Evolutionary conservation across 2,113 vertebrate species (phyloP).

Genomic region (Sorex araneus): DNA sequence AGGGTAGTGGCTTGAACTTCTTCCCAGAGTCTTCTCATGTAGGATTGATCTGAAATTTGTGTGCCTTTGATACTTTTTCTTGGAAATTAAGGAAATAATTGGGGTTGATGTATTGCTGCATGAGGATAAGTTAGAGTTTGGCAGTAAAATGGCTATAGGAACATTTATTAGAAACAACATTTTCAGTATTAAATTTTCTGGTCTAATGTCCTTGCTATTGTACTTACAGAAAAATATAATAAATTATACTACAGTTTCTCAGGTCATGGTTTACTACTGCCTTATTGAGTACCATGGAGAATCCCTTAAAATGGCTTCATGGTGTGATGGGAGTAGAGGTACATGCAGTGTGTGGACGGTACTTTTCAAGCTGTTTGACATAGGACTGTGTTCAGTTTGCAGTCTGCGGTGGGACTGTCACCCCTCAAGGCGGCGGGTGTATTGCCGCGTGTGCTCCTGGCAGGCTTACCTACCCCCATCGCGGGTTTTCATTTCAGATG

Average conservation of each 20-base stretch:
- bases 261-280: neutral
- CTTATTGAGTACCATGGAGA: neutral
- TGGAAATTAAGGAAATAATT: slow-evolving; percentile 4
- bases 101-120: neutral
- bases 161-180: neutral
- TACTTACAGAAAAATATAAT: neutral
- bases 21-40: neutral
- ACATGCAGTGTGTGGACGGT: neutral
- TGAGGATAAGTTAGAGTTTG: neutral
- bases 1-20: neutral
- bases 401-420: neutral
- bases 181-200: neutral
- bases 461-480: neutral
- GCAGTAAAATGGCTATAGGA: neutral
- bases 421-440: neutral
- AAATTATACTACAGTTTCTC: neutral
- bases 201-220: neutral
- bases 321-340: neutral
- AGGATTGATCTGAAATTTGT: neutral
- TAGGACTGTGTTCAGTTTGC: neutral
- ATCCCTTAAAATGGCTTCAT: neutral
- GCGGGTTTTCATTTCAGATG: slow-evolving; percentile 91
- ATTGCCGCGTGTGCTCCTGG: neutral
- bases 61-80: neutral
- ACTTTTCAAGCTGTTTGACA: too few relatives aligned